Percentiles rank a stretch among this genome's conserved stretches.
Evolutionary conservation across 2,113 vertebrate species (phyloP).

Genomic region (Miniopterus natalensis): DNA sequence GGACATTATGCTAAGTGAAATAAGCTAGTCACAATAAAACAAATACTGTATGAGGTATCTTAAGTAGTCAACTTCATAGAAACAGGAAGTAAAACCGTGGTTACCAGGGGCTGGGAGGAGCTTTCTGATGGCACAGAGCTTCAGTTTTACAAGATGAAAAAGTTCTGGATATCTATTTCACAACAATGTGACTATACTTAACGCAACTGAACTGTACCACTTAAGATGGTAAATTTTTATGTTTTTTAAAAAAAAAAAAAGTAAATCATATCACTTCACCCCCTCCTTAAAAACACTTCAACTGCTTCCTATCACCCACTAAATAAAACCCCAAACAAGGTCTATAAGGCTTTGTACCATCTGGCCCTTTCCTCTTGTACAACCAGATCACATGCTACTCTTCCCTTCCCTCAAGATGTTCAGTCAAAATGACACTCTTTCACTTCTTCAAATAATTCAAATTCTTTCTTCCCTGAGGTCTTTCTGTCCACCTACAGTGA

Average conservation of each 20-base stretch:
- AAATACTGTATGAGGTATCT: not conserved
- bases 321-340: constrained; percentile 21
- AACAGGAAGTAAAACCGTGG: constrained; percentile 8
- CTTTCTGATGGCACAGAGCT: not conserved
- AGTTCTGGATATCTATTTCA: not conserved
- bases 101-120: not conserved
- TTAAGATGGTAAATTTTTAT: not conserved
- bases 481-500: not conserved
- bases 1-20: not conserved
- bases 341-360: not conserved
- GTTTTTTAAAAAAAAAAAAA: not conserved
- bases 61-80: constrained; percentile 28
- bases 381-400: not conserved
- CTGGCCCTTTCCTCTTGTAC: not conserved
- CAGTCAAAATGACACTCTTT: not conserved
- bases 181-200: constrained; percentile 23
- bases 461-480: not conserved
- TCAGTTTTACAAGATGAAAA: constrained; percentile 6
- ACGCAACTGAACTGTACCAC: not conserved
- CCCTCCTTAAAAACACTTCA: constrained; percentile 7
- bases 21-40: constrained; percentile 25
- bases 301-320: not conserved
- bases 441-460: constrained; percentile 47
- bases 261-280: not conserved
- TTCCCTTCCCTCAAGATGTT: not conserved